phyloP scores from a whole-genome alignment of 2,113 vertebrate genomes.

The Emydocephalus ijimae region DNA sequence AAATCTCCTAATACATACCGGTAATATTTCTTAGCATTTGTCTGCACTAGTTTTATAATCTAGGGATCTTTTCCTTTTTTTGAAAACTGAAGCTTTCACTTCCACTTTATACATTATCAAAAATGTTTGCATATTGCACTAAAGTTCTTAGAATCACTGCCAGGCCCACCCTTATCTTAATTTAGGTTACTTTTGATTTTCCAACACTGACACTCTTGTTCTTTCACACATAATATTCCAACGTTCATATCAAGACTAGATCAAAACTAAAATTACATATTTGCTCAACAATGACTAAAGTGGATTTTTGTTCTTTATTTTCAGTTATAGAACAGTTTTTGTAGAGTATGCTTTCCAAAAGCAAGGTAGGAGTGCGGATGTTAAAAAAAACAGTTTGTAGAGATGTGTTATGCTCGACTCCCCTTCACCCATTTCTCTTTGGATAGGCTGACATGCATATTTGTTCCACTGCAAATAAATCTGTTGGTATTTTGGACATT shows the following conservation, averaged over 20 bases:
- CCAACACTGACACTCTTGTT: slow-evolving; percentile 20
- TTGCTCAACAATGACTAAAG: slow-evolving; percentile 31
- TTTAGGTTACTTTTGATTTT: slow-evolving; percentile 41
- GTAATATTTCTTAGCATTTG: slow-evolving; percentile 30
- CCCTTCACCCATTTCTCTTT: slow-evolving; percentile 20
- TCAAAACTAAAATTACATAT: slow-evolving; percentile 39
- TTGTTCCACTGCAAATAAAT: slow-evolving; percentile 28
- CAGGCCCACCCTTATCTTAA: slow-evolving; percentile 33
- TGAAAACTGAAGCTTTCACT: slow-evolving; percentile 43
- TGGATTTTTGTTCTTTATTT: slow-evolving; percentile 38
- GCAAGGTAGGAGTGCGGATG: neutral
- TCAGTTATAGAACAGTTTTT: neutral
- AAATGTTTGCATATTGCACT: slow-evolving; percentile 59
- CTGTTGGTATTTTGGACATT: slow-evolving; percentile 13
- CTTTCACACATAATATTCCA: slow-evolving; percentile 51
- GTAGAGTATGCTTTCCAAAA: slow-evolving; percentile 22
- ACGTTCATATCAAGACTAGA: slow-evolving; percentile 39
- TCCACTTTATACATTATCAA: slow-evolving; percentile 41
- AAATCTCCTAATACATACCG: slow-evolving; percentile 24
- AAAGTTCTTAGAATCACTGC: slow-evolving; percentile 59
- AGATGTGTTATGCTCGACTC: slow-evolving; percentile 26
- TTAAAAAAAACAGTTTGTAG: neutral
- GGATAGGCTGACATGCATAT: slow-evolving; percentile 40
- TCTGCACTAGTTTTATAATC: slow-evolving; percentile 32
- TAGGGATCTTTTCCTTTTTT: slow-evolving; percentile 33